A percentile compares a stretch with the other conserved stretches of the same genome.
phyloP scores from a whole-genome alignment of 2,888 invertebrate species.

The Dione vanillae region DNA sequence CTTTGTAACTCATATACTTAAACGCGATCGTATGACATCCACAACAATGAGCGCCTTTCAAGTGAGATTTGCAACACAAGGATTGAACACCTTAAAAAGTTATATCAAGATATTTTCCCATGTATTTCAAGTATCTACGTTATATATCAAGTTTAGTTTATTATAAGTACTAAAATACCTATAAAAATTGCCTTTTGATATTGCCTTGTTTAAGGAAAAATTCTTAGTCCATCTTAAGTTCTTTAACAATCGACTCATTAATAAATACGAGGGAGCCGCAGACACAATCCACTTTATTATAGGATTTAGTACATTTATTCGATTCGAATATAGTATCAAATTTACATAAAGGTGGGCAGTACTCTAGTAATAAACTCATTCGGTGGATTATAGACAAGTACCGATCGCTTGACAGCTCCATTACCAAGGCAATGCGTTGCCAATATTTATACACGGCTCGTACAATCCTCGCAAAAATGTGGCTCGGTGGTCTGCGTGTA shows the following conservation, averaged over 20 bases:
- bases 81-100: constrained; percentile 38
- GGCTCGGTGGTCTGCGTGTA: constrained; percentile 73
- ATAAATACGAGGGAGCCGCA: constrained; percentile 34
- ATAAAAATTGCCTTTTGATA: constrained; percentile 32
- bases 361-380: constrained; percentile 76
- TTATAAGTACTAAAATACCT: constrained; percentile 28
- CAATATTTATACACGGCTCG: constrained; percentile 66
- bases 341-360: constrained; percentile 62
- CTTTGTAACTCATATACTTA: constrained; percentile 72
- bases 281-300: constrained; percentile 43
- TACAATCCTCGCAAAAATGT: constrained; percentile 65
- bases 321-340: constrained; percentile 36
- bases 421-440: constrained; percentile 67
- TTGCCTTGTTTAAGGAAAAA: constrained; percentile 41
- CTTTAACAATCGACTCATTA: constrained; percentile 41
- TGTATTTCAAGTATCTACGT: neutral
- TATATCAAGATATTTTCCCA: constrained; percentile 14
- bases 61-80: constrained; percentile 58
- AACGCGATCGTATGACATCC: constrained; percentile 64
- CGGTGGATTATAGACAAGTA: constrained; percentile 71
- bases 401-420: constrained; percentile 75
- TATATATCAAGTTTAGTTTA: constrained; percentile 18
- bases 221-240: constrained; percentile 35
- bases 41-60: constrained; percentile 62
- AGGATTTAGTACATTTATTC: constrained; percentile 44